Evolutionary conservation across 2,797 vertebrate species (phyloP), one percentile per base, ranked within the genome.

Genomic region (Chaetophractus vellerosus): DNA sequence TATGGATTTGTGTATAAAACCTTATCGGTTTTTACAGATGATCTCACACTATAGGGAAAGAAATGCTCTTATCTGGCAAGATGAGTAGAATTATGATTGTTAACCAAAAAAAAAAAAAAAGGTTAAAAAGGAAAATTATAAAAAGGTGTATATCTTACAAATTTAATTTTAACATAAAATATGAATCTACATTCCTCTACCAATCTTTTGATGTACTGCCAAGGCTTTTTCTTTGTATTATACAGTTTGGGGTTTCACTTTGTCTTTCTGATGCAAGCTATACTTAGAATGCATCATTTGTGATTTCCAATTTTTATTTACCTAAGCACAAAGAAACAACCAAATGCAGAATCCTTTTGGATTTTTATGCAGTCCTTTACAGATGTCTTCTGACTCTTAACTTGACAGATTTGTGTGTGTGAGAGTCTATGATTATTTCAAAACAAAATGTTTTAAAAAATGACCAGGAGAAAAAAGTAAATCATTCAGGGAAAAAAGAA

Each of bases 91-190:
- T 64, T 75, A 5, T 86, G 69, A 21, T 69, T 61, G 4, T n/a
- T 91, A 81, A 69, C 72, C 41, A 9, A 45, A 45, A 45, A 5
- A 93, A 88, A 45, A 41, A 26, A 79, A 93, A 88, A 92, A 90
- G 31, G 31, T 36, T 76, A 33, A 81, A 90, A 15, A 66, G 31
- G 66, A 38, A 16, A 94, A 61, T 92, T n/a, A 5, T 89, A 61
- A 75, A 78, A 69, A 64, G 21, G 81, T 81, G 50, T 5, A 19
- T 79, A 59, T 59, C 7, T 68, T 61, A 80, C 11, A 90, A 33
- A 50, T 76, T 71, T 93, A 88, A 95, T 91, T 90, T 90, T 81
- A 91, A 66, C 31, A 21, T 57, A n/a, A 88, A 75, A 38, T 33
- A 55, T 45, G 18, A 75, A 61, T 59, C 36, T 23, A 52, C 18